Evolutionary conservation across 2,113 vertebrate genomes (phyloP).

Genomic region (Barbus barbus): DNA sequence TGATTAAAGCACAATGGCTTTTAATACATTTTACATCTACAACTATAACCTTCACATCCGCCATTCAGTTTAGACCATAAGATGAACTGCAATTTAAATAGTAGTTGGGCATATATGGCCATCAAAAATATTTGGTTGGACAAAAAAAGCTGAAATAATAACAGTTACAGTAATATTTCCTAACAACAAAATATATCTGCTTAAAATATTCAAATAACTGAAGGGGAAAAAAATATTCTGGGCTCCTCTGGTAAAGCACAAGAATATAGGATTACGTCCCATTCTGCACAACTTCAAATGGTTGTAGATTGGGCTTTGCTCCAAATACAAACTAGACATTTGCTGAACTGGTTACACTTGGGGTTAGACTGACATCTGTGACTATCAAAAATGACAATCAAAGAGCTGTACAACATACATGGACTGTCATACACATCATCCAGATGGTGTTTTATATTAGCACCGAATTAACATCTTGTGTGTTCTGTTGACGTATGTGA

Average conservation of each 20-base stretch:
- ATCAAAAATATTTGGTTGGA: background rate
- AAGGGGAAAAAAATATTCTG: background rate
- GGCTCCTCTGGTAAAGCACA: background rate
- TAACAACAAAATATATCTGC: no score
- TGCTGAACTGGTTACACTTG: background rate
- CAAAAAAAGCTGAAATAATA: background rate
- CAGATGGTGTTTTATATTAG: conserved; percentile 45
- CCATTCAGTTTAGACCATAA: background rate
- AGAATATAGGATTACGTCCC: background rate
- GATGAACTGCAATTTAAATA: background rate
- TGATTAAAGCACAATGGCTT: conserved; percentile 35
- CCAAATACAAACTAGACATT: background rate
- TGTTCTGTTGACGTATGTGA: conserved; percentile 23
- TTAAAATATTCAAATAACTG: background rate
- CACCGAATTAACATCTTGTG: conserved; percentile 44
- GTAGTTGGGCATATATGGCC: background rate
- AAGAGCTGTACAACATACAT: background rate
- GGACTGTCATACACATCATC: background rate
- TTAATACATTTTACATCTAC: conserved; percentile 25
- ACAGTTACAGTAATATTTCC: background rate
- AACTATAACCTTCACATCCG: conserved; percentile 18
- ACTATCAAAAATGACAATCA: conserved; percentile 26
- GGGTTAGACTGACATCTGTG: conserved; percentile 21
- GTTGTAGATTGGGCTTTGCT: background rate
- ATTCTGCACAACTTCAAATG: background rate